Evolutionary conservation across 2,797 vertebrate genomes (phyloP), one percentile per base, ranked within the genome.

Genomic region (Syndactyla subalaris): DNA sequence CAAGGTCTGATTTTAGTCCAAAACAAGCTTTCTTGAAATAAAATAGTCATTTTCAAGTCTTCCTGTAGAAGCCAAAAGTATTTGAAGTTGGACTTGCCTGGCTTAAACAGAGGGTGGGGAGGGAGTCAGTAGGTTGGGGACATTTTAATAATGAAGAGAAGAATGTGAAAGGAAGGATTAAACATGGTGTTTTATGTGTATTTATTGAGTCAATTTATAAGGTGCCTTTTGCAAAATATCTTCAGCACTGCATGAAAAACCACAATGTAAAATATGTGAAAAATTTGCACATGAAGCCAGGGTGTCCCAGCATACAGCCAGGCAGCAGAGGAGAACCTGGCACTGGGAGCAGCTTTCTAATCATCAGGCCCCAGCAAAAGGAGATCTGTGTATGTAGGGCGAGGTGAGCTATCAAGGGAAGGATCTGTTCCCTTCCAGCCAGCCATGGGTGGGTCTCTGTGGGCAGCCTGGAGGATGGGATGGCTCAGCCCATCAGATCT

Each of bases 171-270:
- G 95, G 94, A 95, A 97, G 94, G 95, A 95, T 97, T 97, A 96
- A 96, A 95, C 84, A 39, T 4, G 12, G 54, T 92, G 52, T 71
- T 96, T 97, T 97, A 93, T 95, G 89, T 92, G 81, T 94, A 95
- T 96, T 97, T 94, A 87, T 95, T 96, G 94, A 97, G 92, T 86
- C 89, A 94, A 96, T 97, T 96, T 97, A 94, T 95, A 96, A 95
- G 95, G 93, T 97, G 94, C 88, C 85, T 94, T 96, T 96, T 95
- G 94, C 92, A 96, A 96, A 97, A 87, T 94, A 89, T 90, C 85
- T 95, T 87, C 87, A 97, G 62, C 17, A 2, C 83, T 71, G 41
- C 74, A 68, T 34, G 83, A 91, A 92, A 97, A 96, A 93, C 92
- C 93, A 94, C 95, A 89, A 93, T 82, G 81, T 62, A 94, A 97